Evolutionary conservation across 2,113 vertebrate species (phyloP).

Genomic region (Rutilus rutilus): DNA sequence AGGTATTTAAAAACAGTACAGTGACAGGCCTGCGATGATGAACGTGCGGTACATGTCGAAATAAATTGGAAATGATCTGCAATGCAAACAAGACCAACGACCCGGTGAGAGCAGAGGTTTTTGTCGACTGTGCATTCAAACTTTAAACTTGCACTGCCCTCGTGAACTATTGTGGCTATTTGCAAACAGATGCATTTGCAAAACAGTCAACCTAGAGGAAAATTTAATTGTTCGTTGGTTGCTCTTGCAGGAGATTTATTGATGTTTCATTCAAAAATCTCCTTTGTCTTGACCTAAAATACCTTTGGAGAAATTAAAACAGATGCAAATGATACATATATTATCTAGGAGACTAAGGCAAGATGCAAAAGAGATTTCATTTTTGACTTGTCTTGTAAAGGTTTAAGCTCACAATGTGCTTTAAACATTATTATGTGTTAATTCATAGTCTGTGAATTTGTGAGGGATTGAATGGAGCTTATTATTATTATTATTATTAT

Average conservation of each 20-base stretch:
- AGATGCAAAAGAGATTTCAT: too few relatives aligned
- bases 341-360: too few relatives aligned
- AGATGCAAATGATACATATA: background rate
- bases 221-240: background rate
- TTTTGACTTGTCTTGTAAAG: background rate
- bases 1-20: conserved; percentile 60
- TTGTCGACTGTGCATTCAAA: conserved; percentile 19
- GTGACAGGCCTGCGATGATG: conserved; percentile 69
- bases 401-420: background rate
- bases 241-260: background rate
- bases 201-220: background rate
- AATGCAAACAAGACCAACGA: conserved; percentile 65
- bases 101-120: conserved; percentile 16
- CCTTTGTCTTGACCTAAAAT: background rate
- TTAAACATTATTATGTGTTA: background rate
- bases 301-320: background rate
- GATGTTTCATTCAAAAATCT: background rate
- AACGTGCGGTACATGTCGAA: conserved; percentile 64
- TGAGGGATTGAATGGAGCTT: background rate
- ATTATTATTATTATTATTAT: conserved; percentile 24
- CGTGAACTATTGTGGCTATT: background rate
- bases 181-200: background rate
- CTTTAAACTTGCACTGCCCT: background rate
- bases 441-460: background rate
- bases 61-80: conserved; percentile 71